Evolutionary conservation across 2,888 invertebrate genomes (phyloP).

Genomic region (Chrysolina oricalcia): DNA sequence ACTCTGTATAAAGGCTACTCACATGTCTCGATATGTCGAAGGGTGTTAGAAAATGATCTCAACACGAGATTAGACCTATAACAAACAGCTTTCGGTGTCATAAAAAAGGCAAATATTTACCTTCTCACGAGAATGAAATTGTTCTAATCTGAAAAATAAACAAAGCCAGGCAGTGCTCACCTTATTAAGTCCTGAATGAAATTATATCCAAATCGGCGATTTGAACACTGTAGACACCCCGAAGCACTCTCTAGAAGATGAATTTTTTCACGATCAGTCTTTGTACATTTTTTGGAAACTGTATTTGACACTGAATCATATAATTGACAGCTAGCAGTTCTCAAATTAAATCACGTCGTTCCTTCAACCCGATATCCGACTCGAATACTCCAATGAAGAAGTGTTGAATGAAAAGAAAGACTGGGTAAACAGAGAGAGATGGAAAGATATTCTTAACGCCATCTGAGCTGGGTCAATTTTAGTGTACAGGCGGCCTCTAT

Average conservation of each 20-base stretch:
- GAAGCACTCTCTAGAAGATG: conserved; percentile 31
- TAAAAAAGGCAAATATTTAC: conserved; percentile 42
- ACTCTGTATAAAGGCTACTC: conserved; percentile 22
- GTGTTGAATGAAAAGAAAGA: conserved; percentile 36
- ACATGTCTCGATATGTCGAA: background rate
- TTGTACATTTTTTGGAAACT: conserved; percentile 6
- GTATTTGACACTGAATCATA: conserved; percentile 35
- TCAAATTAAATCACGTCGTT: conserved; percentile 6
- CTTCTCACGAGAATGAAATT: conserved; percentile 29
- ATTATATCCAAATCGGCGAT: conserved; percentile 28
- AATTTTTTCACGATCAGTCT: background rate
- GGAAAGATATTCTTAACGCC: conserved; percentile 25
- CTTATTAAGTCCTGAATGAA: conserved; percentile 40
- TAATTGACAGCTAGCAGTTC: conserved; percentile 34
- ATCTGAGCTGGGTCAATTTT: conserved; percentile 22
- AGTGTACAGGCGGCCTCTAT: background rate
- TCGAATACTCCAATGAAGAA: conserved; percentile 29
- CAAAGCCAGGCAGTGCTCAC: conserved; percentile 36
- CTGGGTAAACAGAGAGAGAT: conserved; percentile 28
- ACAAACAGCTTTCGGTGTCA: conserved; percentile 7
- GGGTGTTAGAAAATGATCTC: background rate
- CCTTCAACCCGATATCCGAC: conserved; percentile 31
- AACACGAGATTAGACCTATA: background rate
- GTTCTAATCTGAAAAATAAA: conserved; percentile 41
- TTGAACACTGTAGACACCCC: conserved; percentile 37